Conservation (phyloP, 1,140 invertebrate genomes). For the Drosophila parvula region DNA sequence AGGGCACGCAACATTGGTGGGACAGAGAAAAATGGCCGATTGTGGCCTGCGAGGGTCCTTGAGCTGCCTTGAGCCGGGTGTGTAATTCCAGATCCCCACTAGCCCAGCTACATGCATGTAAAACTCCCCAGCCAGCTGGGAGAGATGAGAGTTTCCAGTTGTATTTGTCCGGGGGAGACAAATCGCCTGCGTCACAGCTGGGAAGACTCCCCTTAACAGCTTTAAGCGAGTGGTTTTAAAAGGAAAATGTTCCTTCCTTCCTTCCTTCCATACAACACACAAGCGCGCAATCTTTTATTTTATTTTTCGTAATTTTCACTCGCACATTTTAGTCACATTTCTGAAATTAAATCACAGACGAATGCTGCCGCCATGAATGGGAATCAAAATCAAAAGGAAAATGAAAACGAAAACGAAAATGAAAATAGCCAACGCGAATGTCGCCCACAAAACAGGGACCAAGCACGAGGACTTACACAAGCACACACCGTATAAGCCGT, state of each 20-base stretch:
- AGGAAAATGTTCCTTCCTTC: slow-evolving; percentile 5
- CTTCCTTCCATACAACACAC: too few species aligned
- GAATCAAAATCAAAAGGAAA: slow-evolving; percentile 61
- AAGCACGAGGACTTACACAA: neutral
- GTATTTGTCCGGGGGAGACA: slow-evolving; percentile 17
- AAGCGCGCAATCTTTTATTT: slow-evolving; percentile 31
- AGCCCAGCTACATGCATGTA: slow-evolving; percentile 12
- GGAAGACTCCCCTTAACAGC: slow-evolving; percentile 11
- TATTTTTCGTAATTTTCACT: slow-evolving; percentile 59
- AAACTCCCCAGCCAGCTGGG: neutral
- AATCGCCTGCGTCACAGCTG: slow-evolving; percentile 19
- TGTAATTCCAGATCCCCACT: slow-evolving; percentile 50
- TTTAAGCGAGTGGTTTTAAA: slow-evolving; percentile 27
- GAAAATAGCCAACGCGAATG: slow-evolving; percentile 59
- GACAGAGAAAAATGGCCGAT: slow-evolving; percentile 65
- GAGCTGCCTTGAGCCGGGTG: slow-evolving; percentile 38
- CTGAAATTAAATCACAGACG: slow-evolving; percentile 67
- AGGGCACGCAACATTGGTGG: slow-evolving; percentile 50
- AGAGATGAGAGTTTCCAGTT: slow-evolving; percentile 23
- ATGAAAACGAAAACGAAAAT: slow-evolving; percentile 63
- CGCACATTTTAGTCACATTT: slow-evolving; percentile 74
- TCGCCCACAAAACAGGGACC: slow-evolving; percentile 29
- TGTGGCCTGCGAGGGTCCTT: slow-evolving; percentile 51
- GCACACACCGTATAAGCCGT: slow-evolving; percentile 29
- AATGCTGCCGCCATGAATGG: slow-evolving; percentile 55